A percentile compares a stretch with the other conserved stretches of the same genome.
phyloP scores from a whole-genome alignment of 2,888 invertebrate genomes.

The Lasioglossum vierecki region DNA sequence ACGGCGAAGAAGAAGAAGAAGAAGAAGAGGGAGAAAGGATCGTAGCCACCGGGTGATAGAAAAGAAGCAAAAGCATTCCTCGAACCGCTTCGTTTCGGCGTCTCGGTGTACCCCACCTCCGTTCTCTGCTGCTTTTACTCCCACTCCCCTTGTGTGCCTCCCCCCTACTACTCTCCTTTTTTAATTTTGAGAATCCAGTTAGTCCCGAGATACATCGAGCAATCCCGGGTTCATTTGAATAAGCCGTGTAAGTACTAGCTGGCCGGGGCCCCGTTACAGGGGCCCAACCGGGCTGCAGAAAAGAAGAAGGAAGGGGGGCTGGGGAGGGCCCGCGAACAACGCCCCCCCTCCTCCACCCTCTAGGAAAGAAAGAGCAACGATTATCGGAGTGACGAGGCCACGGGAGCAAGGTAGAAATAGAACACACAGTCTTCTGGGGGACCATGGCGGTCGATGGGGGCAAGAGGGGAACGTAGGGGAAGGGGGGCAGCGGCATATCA shows the following conservation, averaged over 20 bases:
- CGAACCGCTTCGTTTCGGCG: constrained; percentile 55
- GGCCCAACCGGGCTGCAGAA: constrained; percentile 52
- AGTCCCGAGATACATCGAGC: constrained; percentile 79
- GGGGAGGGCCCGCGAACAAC: constrained; percentile 1
- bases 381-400: neutral
- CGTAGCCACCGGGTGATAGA: constrained; percentile 38
- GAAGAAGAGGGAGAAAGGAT: constrained; percentile 29
- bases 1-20: constrained; percentile 1
- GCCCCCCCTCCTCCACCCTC: neutral
- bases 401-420: constrained; percentile 40
- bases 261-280: constrained; percentile 62
- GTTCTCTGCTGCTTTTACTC: neutral
- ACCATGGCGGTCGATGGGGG: neutral
- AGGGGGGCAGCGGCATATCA: constrained; percentile 50
- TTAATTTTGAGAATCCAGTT: constrained; percentile 82
- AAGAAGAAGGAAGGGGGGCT: constrained; percentile 15
- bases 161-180: constrained; percentile 69
- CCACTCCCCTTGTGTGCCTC: neutral
- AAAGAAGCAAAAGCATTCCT: constrained; percentile 50
- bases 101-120: constrained; percentile 7
- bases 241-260: constrained; percentile 81
- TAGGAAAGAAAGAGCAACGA: constrained; percentile 13
- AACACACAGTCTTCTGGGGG: neutral
- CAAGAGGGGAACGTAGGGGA: neutral
- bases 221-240: constrained; percentile 81